Evolutionary conservation across 2,797 vertebrate genomes (phyloP).

Genomic region (Paramormyrops hopkinsi): DNA sequence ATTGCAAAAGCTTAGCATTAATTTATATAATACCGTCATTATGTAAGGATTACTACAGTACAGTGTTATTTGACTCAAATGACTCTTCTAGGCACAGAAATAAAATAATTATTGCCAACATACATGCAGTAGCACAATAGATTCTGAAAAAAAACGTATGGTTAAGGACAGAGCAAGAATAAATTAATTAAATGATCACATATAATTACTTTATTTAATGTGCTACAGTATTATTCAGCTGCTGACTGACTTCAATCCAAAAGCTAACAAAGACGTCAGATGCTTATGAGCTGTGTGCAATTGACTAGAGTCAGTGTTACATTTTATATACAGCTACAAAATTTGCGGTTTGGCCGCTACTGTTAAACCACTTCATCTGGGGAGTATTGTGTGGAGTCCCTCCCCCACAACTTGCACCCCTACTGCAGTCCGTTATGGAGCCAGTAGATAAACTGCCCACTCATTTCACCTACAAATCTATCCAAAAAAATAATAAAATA

Average conservation of each 20-base stretch:
- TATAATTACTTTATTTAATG: background rate
- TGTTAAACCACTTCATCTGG: background rate
- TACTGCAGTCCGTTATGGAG: background rate
- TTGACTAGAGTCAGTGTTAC: background rate
- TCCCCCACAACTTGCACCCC: background rate
- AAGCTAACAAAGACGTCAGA: background rate
- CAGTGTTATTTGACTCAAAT: background rate
- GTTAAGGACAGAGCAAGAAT: background rate
- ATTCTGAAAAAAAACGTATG: background rate
- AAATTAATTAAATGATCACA: background rate
- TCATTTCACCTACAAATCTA: background rate
- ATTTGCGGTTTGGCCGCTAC: background rate
- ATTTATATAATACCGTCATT: background rate
- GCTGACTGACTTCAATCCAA: background rate
- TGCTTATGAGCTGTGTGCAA: background rate
- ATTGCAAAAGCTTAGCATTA: background rate
- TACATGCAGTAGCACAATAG: background rate
- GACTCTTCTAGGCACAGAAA: background rate
- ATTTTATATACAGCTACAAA: background rate
- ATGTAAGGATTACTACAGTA: background rate
- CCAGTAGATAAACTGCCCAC: background rate
- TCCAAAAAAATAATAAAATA: background rate
- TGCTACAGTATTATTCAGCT: background rate
- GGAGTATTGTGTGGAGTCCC: background rate
- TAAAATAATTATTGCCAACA: background rate